Percentiles rank a stretch among this genome's conserved stretches.
These are phyloP conservation scores for Anseranas semipalmata DNA, from an alignment of 2,113 vertebrate species.

Conservation along the genomic window DNA sequence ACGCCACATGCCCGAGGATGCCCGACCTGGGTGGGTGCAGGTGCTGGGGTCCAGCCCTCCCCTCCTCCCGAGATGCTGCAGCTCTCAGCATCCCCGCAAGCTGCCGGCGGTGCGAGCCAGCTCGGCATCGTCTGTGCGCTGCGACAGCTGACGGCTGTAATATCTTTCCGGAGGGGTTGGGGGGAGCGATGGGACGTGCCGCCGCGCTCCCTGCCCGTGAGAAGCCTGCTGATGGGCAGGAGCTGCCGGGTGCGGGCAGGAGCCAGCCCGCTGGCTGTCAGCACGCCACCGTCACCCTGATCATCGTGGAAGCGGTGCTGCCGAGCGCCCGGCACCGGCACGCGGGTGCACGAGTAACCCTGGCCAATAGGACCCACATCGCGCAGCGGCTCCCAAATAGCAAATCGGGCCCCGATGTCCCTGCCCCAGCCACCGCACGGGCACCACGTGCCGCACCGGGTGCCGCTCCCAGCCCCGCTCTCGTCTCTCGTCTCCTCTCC, in stretches of 20 bases:
- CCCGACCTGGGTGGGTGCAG: accelerated
- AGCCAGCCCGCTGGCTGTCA: background rate
- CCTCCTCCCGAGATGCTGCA: accelerated
- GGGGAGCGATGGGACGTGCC: background rate
- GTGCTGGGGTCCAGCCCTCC: background rate
- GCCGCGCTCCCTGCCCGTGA: background rate
- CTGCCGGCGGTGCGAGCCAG: accelerated
- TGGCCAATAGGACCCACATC: no score
- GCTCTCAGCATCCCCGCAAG: background rate
- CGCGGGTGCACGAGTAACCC: no score
- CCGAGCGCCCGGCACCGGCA: background rate
- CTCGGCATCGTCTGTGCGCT: background rate
- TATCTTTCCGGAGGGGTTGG: background rate
- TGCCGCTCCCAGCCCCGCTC: background rate
- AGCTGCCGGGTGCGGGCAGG: no score
- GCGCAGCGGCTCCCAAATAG: no score
- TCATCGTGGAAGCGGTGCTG: accelerated
- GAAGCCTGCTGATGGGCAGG: background rate
- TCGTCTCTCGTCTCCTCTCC: background rate
- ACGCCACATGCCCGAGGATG: accelerated
- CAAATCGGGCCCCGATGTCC: no score
- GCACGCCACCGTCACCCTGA: accelerated
- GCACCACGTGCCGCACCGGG: background rate
- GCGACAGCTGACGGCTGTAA: background rate
- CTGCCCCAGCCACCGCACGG: no score